Base-by-base conservation (phyloP, 1,140 invertebrate genomes). In the Drosophila murphyi region DNA sequence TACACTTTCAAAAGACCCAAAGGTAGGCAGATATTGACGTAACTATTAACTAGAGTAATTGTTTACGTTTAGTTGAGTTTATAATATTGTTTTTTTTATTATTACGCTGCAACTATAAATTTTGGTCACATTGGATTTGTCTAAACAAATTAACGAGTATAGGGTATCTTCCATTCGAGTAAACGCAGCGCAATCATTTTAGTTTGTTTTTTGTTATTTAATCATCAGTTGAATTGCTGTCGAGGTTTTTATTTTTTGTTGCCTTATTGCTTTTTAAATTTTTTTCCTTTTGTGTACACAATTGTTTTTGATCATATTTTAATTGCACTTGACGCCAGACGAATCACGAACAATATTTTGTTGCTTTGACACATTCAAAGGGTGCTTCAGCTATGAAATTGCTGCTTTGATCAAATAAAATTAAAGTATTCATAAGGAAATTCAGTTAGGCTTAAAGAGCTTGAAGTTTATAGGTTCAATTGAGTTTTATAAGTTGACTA, bases 351-450 rank as follows among this genome's bases (percentile, higher is more conserved):
- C 35, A 31, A 52, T 7, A 56, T 51, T 61, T 47, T 59, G 48
- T 71, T 57, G 61, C 47, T 72, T 54, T 50, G 72, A 60, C 78
- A 80, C 78, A 65, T 72, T 59, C 76, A 45, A 80, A 80, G 72
- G 45, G 72, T 54, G 31, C 71, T 63, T 28, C 41, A 45, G 20
- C 3, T 48, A 50, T 55, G 59, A 55, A 59, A 39, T 37, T 8
- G 55, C 31, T 32, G 31, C 34, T 55, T 32, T 34, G 31, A 71
- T 41, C 7, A 67, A 34, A 50, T 6, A 55, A 34, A 67, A 37
- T 56, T 64, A n/a, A 39, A 50, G 34, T 31, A 39, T 63, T 65
- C 8, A 32, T 5, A 54, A 35, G 8, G 29, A 45, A 35, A 65
- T 55, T 34, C 41, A 41, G 5, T 10, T 10, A 20, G 5, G 2